phyloP scores from a whole-genome alignment of 2,113 vertebrate genomes.

The Bolborhynchus lineola region DNA sequence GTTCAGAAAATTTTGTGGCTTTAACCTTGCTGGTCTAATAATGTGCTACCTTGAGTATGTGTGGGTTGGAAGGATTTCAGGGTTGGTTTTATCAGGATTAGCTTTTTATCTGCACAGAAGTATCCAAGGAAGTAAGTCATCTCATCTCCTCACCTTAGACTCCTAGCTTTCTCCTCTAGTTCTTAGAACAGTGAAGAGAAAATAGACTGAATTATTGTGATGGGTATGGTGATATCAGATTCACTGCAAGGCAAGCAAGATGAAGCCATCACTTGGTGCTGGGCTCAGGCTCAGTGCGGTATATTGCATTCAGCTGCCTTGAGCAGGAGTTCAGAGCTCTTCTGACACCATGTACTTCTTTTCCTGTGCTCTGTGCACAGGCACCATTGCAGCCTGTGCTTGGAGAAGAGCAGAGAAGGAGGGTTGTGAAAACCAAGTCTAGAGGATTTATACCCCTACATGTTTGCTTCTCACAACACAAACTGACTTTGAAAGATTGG shows the following conservation, averaged over 20 bases:
- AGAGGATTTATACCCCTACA: slow-evolving; percentile 54
- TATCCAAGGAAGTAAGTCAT: slow-evolving; percentile 66
- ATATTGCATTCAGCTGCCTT: background rate
- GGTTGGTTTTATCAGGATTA: slow-evolving; percentile 76
- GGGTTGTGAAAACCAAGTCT: slow-evolving; percentile 3
- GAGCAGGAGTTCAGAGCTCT: slow-evolving; percentile 28
- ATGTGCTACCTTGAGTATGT: slow-evolving; percentile 69
- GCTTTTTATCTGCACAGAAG: slow-evolving; percentile 74
- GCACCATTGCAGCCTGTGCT: background rate
- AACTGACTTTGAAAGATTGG: slow-evolving; percentile 74
- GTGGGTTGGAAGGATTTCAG: slow-evolving; percentile 75
- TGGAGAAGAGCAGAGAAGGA: background rate
- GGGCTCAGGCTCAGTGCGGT: slow-evolving; percentile 19
- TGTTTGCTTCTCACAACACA: slow-evolving; percentile 52
- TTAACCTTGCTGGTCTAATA: slow-evolving; percentile 69
- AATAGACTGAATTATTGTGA: slow-evolving; percentile 52
- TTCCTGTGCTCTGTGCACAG: slow-evolving; percentile 32
- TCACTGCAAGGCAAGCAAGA: slow-evolving; percentile 23
- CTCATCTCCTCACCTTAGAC: slow-evolving; percentile 70
- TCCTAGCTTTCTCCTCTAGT: slow-evolving; percentile 64
- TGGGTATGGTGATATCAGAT: slow-evolving; percentile 29
- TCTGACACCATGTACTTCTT: background rate
- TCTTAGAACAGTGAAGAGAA: slow-evolving; percentile 56
- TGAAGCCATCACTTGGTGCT: background rate
- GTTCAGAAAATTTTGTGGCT: slow-evolving; percentile 59